A percentile compares a stretch with the other conserved stretches of the same genome.
phyloP scores from a whole-genome alignment of 2,113 vertebrate species.

The Odontophorus gujanensis region DNA sequence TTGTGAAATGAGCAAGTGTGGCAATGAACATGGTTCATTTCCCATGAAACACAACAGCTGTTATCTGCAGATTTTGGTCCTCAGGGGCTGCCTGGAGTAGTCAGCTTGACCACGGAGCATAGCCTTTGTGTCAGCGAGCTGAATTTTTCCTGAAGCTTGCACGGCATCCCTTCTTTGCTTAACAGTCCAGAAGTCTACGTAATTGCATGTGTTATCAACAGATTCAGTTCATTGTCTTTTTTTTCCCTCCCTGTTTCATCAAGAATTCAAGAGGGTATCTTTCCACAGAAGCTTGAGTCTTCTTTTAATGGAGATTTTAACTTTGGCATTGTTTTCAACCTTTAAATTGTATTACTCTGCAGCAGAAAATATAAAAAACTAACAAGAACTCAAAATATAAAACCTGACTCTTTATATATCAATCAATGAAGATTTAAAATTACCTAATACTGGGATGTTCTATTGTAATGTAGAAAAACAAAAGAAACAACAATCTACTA shows the following conservation, averaged over 20 bases:
- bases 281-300: background rate
- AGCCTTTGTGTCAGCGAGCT: background rate
- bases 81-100: background rate
- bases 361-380: background rate
- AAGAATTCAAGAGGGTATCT: background rate
- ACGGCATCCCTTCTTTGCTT: background rate
- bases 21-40: accelerated
- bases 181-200: background rate
- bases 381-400: no score
- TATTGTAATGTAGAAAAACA: background rate
- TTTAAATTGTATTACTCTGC: background rate
- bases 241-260: background rate
- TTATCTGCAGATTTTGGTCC: background rate
- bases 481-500: background rate
- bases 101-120: background rate
- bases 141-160: background rate
- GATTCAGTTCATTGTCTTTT: background rate
- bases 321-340: background rate
- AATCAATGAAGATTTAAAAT: background rate
- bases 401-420: background rate
- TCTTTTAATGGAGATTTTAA: background rate
- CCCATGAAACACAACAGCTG: background rate
- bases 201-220: background rate
- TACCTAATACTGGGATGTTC: background rate
- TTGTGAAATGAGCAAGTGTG: background rate